These are phyloP conservation scores for Cantharis rufa DNA, from an alignment of 2,888 invertebrate species.

Conservation along the genomic window DNA sequence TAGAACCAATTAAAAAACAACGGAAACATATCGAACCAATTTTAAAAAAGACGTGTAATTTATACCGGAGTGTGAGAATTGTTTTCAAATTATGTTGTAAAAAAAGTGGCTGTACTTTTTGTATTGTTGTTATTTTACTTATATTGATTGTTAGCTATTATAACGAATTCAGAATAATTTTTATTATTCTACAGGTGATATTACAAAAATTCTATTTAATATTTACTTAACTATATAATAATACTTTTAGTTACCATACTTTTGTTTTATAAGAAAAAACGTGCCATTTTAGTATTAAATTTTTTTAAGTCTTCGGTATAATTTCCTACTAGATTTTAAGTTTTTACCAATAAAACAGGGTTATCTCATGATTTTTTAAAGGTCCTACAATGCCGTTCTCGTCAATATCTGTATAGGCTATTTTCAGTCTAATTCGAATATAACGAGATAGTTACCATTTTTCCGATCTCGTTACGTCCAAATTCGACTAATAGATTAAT, in stretches of 20 bases:
- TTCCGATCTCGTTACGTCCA: not conserved
- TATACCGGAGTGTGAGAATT: conserved; percentile 21
- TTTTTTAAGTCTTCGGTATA: conserved; percentile 35
- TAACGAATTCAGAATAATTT: not conserved
- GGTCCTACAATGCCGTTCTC: conserved; percentile 2
- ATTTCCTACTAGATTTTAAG: conserved; percentile 40
- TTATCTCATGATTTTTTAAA: conserved; percentile 45
- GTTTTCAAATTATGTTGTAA: conserved; percentile 36
- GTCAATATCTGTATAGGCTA: not conserved
- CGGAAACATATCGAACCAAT: not conserved
- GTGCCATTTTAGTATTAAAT: conserved; percentile 13
- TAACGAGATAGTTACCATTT: not conserved
- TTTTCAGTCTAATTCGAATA: conserved; percentile 11
- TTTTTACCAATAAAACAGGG: conserved; percentile 45
- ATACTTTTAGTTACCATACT: not conserved
- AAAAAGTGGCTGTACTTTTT: conserved; percentile 49
- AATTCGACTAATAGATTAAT: not conserved
- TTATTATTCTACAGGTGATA: conserved; percentile 19
- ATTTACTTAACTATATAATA: not conserved
- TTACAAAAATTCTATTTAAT: not conserved
- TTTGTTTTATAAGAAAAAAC: not conserved
- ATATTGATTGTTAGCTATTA: not conserved
- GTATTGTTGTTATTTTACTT: conserved; percentile 45
- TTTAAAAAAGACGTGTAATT: not conserved
- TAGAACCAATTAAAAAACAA: not conserved